phyloP scores from a whole-genome alignment of 2,797 vertebrate species.

The Schizothorax lantsangensis region DNA sequence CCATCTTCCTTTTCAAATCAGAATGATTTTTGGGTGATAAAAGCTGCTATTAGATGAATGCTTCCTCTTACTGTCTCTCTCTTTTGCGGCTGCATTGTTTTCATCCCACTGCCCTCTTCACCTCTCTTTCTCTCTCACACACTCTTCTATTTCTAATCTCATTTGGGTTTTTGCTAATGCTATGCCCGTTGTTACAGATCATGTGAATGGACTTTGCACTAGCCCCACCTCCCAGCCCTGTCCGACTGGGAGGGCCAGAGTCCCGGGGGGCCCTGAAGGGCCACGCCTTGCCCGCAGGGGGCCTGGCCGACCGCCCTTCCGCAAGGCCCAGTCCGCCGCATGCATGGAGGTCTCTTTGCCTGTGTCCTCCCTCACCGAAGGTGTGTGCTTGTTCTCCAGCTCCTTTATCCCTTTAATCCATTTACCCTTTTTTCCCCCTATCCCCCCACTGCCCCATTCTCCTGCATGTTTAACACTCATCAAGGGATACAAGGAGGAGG shows the following conservation, averaged over 20 bases:
- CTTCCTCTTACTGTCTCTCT: constrained; percentile 48
- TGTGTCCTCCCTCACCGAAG: constrained; percentile 92
- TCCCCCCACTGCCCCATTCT: constrained; percentile 43
- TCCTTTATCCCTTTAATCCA: constrained; percentile 61
- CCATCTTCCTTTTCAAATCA: not conserved
- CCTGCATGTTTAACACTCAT: constrained; percentile 55
- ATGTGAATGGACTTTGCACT: constrained; percentile 97
- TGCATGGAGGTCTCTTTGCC: constrained; percentile 99
- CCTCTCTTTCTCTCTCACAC: constrained; percentile 2
- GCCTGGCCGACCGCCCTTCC: constrained; percentile 94
- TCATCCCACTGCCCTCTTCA: constrained; percentile 14
- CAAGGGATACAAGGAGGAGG: constrained; percentile 53
- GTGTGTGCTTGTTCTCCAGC: constrained; percentile 83
- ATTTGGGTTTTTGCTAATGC: constrained; percentile 76
- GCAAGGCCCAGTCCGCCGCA: constrained; percentile 98
- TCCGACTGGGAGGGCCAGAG: constrained; percentile 86
- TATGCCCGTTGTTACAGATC: constrained; percentile 89
- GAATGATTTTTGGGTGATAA: not conserved
- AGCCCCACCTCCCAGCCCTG: constrained; percentile 94
- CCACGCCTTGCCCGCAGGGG: constrained; percentile 91
- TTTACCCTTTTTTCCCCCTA: constrained; percentile 53
- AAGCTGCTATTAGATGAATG: constrained; percentile 32
- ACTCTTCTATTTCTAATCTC: constrained; percentile 43
- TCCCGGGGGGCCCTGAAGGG: constrained; percentile 89
- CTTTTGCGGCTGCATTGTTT: constrained; percentile 52